These are phyloP conservation scores for Pseudorhombus dupliciocellatus DNA, from an alignment of 2,113 vertebrate species.

Conservation along the genomic window DNA sequence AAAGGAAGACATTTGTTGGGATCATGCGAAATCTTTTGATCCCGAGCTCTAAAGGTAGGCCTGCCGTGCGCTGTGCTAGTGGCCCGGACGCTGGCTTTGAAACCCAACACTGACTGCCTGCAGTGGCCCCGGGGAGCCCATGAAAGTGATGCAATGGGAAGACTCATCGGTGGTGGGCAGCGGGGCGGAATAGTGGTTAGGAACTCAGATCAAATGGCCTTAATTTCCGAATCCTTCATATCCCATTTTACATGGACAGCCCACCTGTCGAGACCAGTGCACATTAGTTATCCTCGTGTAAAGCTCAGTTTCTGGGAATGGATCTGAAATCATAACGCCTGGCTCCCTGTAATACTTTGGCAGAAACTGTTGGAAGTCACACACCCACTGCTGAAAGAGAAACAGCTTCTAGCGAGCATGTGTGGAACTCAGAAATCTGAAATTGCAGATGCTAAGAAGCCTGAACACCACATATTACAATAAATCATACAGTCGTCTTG, in stretches of 20 bases:
- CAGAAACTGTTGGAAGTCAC: slow-evolving; percentile 10
- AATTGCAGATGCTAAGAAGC: slow-evolving; percentile 40
- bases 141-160: slow-evolving; percentile 71
- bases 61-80: slow-evolving; percentile 14
- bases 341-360: slow-evolving; percentile 4
- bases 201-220: slow-evolving; percentile 48
- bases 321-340: slow-evolving; percentile 15
- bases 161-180: slow-evolving; percentile 47
- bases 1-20: background rate
- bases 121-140: slow-evolving; percentile 40
- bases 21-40: slow-evolving; percentile 26
- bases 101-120: slow-evolving; percentile 57
- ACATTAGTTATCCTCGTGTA: slow-evolving; percentile 31
- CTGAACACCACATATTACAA: slow-evolving; percentile 32
- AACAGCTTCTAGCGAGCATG: slow-evolving; percentile 26
- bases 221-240: slow-evolving; percentile 26
- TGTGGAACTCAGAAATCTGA: slow-evolving; percentile 28
- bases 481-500: slow-evolving; percentile 42
- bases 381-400: slow-evolving; percentile 26
- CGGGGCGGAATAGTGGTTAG: slow-evolving; percentile 50
- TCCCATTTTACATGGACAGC: slow-evolving; percentile 49
- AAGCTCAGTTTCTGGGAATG: slow-evolving; percentile 29
- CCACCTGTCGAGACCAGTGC: slow-evolving; percentile 46
- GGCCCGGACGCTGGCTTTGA: slow-evolving; percentile 51
- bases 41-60: slow-evolving; percentile 17